These are phyloP conservation scores for Pteropus alecto DNA, from an alignment of 2,113 vertebrate species.

Conservation along the genomic window DNA sequence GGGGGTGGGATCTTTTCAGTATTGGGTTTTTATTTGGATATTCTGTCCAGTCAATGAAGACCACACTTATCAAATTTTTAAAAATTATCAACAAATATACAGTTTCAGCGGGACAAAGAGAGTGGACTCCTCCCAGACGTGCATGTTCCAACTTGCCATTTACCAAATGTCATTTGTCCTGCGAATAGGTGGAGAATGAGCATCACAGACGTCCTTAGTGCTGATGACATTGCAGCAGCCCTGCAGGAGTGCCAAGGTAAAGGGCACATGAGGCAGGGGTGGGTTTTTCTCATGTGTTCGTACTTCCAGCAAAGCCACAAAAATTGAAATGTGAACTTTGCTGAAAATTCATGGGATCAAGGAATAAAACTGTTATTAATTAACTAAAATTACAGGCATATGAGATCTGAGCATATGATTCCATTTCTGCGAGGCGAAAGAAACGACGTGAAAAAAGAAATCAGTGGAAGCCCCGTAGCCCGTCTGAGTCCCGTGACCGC, in stretches of 20 bases:
- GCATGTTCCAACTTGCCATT: background rate
- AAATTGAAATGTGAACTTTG: background rate
- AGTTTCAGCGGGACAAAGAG: background rate
- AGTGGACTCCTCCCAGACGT: rapidly evolving
- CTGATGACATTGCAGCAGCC: conserved; percentile 93
- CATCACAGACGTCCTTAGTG: conserved; percentile 92
- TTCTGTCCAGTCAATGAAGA: background rate
- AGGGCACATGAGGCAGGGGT: background rate
- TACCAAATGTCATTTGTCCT: conserved; percentile 45
- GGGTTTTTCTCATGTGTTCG: rapidly evolving
- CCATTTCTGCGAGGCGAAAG: background rate
- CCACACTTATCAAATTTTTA: background rate
- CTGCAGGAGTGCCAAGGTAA: conserved; percentile 97
- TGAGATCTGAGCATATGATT: background rate
- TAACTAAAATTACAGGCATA: background rate
- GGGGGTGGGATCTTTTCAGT: background rate
- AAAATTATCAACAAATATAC: background rate
- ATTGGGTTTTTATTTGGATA: background rate
- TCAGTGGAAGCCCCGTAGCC: rapidly evolving
- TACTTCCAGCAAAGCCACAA: background rate
- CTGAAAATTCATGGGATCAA: background rate
- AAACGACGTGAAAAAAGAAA: background rate
- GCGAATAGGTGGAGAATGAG: conserved; percentile 91
- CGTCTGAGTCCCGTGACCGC: background rate
- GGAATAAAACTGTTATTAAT: background rate